Conservation (phyloP, 92 coral and sea anemone species). For the Epizoanthus scotinus region DNA sequence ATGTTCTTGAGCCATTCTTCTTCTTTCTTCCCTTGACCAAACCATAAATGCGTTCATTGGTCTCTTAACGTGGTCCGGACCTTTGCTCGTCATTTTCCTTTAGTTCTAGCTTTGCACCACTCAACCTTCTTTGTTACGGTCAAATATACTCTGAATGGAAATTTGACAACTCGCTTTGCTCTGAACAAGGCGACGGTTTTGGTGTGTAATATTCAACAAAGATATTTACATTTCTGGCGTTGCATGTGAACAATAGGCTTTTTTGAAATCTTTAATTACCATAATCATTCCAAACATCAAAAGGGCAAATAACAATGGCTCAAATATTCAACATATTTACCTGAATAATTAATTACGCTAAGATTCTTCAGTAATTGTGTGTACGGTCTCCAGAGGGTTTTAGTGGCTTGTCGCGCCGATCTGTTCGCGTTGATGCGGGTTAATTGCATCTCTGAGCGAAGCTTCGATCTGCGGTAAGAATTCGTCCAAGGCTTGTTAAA, state of each 20-base stretch:
- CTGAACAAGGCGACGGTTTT: slow-evolving; percentile 80
- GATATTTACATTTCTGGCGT: slow-evolving; percentile 99
- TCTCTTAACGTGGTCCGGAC: slow-evolving; percentile 89
- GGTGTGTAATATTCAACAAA: slow-evolving; percentile 85
- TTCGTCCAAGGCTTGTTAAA: slow-evolving; percentile 55
- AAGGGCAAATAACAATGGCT: slow-evolving; percentile 75
- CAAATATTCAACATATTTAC: slow-evolving; percentile 87
- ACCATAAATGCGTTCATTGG: slow-evolving; percentile 99
- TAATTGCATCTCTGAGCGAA: slow-evolving; percentile 18
- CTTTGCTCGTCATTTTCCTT: slow-evolving; percentile 73
- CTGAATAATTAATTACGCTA: slow-evolving; percentile 89
- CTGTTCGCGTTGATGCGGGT: not conserved
- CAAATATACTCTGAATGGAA: slow-evolving; percentile 54
- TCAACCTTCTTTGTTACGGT: slow-evolving; percentile 62
- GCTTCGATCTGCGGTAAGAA: slow-evolving; percentile 31
- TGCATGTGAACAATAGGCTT: slow-evolving; percentile 98
- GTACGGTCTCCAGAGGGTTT: slow-evolving; percentile 32
- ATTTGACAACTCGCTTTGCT: slow-evolving; percentile 84
- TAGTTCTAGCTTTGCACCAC: slow-evolving; percentile 51
- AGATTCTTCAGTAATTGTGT: slow-evolving; percentile 41
- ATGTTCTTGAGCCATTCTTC: slow-evolving; percentile 81
- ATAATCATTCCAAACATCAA: slow-evolving; percentile 98
- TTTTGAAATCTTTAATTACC: slow-evolving; percentile 99
- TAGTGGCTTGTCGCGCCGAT: slow-evolving; percentile 9
- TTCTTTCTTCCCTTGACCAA: slow-evolving; percentile 88